Conservation (phyloP, 2,113 vertebrate species). For the Patagioenas fasciata region DNA sequence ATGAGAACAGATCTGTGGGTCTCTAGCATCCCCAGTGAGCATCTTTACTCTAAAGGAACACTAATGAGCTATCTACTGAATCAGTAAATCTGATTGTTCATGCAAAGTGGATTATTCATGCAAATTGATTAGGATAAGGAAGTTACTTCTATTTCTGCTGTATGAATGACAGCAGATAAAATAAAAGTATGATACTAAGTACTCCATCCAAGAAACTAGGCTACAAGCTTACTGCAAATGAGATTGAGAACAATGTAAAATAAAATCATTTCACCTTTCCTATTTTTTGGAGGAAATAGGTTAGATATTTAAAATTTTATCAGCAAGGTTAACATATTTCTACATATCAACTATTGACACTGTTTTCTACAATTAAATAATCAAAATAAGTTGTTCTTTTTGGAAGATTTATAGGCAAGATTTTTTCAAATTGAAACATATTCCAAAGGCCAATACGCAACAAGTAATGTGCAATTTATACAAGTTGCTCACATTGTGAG, state of each 20-base stretch:
- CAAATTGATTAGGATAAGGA: slow-evolving; percentile 52
- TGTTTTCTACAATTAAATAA: not conserved
- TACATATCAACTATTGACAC: not conserved
- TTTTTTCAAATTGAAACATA: not conserved
- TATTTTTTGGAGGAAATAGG: not conserved
- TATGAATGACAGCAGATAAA: not conserved
- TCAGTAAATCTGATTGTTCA: slow-evolving; percentile 57
- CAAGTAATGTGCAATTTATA: not conserved
- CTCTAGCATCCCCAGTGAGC: slow-evolving; percentile 1
- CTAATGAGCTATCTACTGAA: slow-evolving; percentile 41
- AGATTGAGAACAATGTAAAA: not conserved
- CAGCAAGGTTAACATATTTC: not conserved
- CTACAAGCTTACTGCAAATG: not conserved
- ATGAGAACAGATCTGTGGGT: not conserved
- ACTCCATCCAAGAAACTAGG: not conserved
- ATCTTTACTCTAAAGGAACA: slow-evolving; percentile 21
- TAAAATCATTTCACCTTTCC: not conserved
- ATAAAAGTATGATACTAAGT: slow-evolving; percentile 4
- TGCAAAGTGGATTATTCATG: slow-evolving; percentile 45
- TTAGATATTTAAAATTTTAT: not conserved
- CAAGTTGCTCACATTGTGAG: not conserved
- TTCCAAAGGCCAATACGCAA: not conserved
- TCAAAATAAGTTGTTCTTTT: not conserved
- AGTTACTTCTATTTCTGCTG: slow-evolving; percentile 37
- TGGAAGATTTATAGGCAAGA: not conserved